Evolutionary conservation across 2,113 vertebrate genomes (phyloP), one percentile per base, ranked within the genome.

Genomic region (Tapirus terrestris): DNA sequence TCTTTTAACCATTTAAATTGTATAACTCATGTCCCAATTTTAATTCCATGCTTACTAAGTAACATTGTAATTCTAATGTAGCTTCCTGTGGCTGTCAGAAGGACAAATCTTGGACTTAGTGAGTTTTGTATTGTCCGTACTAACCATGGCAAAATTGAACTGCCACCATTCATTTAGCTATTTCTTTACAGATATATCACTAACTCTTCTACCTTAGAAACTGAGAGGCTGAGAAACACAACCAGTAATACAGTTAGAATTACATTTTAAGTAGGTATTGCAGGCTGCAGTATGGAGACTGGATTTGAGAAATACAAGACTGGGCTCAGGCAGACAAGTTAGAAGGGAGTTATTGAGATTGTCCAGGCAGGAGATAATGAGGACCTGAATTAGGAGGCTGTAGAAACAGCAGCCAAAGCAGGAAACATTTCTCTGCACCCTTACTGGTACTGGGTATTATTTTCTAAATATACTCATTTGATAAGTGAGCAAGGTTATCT

Each of bases 391-490:
- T 39, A 75, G 20, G 53, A 33, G 31, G 53, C 29, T 86, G 5
- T 53, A 70, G 39, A 63, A 65, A 89, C 45, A 21, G 58, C 12
- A 80, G 9, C 43, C 45, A 31, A 92, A 88, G 80, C 0, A 96
- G 43, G 45, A 89, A 33, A 48, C 1, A 31, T 73, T 83, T 87
- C 75, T 77, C 53, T 94, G 80, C 0, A 67, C 5, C 17, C 11
- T 92, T 56, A 67, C 2, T 72, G 76, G 36, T 60, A 48, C 20
- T 94, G 60, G 8, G 27, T 60, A 76, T 80, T 96, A 20, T 76
- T 96, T 91, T 81, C 56, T 58, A 76, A 76, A 91, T 36, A 27
- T 96, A 29, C 73, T 95, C 63, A 94, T 88, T 88, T 96, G 39
- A 92, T 56, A 80, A 58, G 36, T 76, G 51, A 80, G 5, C 39